These are phyloP conservation scores for Eupithecia exiguata DNA, from an alignment of 2,888 invertebrate species.

Conservation along the genomic window DNA sequence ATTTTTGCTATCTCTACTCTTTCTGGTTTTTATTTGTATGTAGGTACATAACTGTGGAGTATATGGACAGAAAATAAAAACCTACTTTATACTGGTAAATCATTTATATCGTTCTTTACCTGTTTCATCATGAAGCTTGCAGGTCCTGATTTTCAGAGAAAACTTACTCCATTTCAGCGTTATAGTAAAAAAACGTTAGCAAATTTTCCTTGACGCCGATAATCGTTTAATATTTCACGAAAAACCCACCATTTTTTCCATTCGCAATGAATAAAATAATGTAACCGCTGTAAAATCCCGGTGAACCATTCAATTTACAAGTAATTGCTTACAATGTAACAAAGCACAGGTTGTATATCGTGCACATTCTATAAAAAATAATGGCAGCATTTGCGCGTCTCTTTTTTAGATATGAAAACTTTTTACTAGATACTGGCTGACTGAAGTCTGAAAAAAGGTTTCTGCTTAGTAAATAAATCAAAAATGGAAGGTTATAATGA, in stretches of 20 bases:
- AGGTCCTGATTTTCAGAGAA: not conserved
- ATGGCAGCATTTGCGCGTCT: constrained; percentile 68
- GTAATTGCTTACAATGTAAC: constrained; percentile 43
- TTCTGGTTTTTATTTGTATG: too few relatives aligned
- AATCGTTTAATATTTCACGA: constrained; percentile 18
- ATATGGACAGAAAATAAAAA: too few relatives aligned
- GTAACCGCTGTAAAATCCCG: constrained; percentile 33
- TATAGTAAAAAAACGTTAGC: constrained; percentile 11
- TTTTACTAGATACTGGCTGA: constrained; percentile 6
- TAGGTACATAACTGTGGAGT: too few relatives aligned
- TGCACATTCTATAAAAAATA: constrained; percentile 70
- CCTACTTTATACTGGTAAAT: too few relatives aligned
- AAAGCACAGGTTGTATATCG: constrained; percentile 51
- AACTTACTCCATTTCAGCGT: not conserved
- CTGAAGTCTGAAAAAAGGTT: not conserved
- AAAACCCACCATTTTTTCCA: constrained; percentile 17
- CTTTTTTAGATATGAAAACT: not conserved
- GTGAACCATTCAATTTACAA: constrained; percentile 47
- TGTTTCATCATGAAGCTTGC: too few relatives aligned
- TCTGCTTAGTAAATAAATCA: not conserved
- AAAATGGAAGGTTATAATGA: not conserved
- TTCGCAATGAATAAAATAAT: constrained; percentile 36
- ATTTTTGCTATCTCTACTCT: too few relatives aligned
- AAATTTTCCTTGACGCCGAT: constrained; percentile 2
- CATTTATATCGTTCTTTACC: too few relatives aligned